Percentiles rank a stretch among this genome's conserved stretches.
Evolutionary conservation across 92 coral and sea anemone genomes (phyloP).

Genomic region (Zoanthus sociatus): DNA sequence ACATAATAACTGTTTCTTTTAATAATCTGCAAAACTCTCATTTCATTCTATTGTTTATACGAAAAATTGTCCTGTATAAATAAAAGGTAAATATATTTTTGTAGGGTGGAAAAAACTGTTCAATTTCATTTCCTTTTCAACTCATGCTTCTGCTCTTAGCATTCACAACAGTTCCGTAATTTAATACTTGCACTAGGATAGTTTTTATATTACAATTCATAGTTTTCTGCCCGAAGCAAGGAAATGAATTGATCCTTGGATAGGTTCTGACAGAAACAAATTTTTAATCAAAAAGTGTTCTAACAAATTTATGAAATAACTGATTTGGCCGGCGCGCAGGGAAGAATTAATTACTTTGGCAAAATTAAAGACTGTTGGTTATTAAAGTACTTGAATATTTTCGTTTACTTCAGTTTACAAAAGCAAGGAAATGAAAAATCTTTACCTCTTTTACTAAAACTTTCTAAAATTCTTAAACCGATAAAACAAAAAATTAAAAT

Average conservation of each 20-base stretch:
- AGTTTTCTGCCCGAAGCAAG: conserved; percentile 24
- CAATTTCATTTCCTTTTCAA: conserved; percentile 34
- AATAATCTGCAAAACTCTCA: conserved; percentile 16
- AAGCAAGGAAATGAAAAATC: neutral
- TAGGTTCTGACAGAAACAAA: conserved; percentile 41
- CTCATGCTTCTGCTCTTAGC: conserved; percentile 12
- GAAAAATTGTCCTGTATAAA: conserved; percentile 37
- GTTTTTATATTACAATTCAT: conserved; percentile 1
- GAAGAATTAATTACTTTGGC: conserved; percentile 50
- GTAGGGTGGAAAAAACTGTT: neutral
- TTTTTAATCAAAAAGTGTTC: conserved; percentile 45
- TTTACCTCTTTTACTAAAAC: neutral
- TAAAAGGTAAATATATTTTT: conserved; percentile 19
- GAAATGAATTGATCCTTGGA: conserved; percentile 34
- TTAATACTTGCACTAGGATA: conserved; percentile 10
- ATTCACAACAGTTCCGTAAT: conserved; percentile 38
- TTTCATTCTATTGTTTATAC: conserved; percentile 37
- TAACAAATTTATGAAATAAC: conserved; percentile 37
- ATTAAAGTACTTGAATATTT: conserved; percentile 12
- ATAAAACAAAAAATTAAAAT: neutral
- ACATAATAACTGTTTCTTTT: conserved; percentile 15
- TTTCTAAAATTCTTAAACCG: neutral
- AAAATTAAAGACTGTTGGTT: conserved; percentile 46
- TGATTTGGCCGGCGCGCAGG: conserved; percentile 37
- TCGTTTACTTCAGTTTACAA: neutral